Evolutionary conservation across 35 echinoderm and acorn worm species (phyloP), one percentile per base, ranked within the genome.

Genomic region (Hemicentrotus pulcherrimus): DNA sequence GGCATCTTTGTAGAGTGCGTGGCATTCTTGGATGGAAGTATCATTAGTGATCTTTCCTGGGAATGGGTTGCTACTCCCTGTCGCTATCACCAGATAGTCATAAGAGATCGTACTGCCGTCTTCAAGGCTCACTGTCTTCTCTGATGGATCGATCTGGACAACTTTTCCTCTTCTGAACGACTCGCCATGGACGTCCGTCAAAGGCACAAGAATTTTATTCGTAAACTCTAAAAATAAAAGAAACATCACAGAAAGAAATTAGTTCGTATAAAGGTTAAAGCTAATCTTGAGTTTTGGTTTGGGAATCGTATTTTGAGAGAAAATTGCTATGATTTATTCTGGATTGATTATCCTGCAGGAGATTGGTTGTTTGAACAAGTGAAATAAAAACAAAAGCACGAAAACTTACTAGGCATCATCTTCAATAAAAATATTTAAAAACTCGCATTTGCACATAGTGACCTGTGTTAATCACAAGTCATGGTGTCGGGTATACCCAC

Each of bases 61-160:
- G 78, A 97, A 99, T 9, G 88, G 86, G n/a, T 96, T 95, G 4
- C 46, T 61, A 35, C 60, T 94, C 24, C 98, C 98, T 48, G 98
- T 97, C 9, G 97, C 96, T 94, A 99, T 97, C 47, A 97, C 86
- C 7, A 99, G 95, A 61, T 97, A 96, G 48, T 97, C 97, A 86
- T 97, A 99, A 14, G 94, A 18, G 32, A 97, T 94, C 45, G 47
- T 50, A 35, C 95, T 96, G 6, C 96, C 96, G n/a, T 86, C 71
- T 58, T 96, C 97, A 13, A 97, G 48, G 0, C 31, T 50, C 0
- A 99, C 95, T 28, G 88, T 70, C 32, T 96, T 96, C 32, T 94
- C 89, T 10, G 71, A 47, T 31, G 94, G 92, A 30, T 97, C 78
- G 19, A 99, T 95, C 22, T 50, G 60, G 71, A 45, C 33, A 12